Evolutionary conservation across 2,113 vertebrate genomes (phyloP).

Genomic region (Callocephalon fimbriatum): DNA sequence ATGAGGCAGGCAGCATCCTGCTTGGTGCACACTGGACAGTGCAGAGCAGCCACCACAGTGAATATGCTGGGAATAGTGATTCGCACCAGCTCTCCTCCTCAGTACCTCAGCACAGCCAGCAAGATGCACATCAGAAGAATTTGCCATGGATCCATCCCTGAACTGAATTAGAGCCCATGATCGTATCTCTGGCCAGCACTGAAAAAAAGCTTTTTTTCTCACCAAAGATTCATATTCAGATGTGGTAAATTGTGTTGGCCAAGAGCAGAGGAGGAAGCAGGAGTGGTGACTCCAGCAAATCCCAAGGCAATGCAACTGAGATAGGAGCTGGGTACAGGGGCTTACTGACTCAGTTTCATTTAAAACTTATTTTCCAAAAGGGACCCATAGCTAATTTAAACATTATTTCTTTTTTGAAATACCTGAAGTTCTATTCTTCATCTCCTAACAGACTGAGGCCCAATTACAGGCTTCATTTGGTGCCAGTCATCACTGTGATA

Average conservation of each 20-base stretch:
- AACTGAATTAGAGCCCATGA: not conserved
- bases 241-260: not conserved
- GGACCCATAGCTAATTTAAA: not conserved
- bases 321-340: not conserved
- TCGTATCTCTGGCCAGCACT: not conserved
- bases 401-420: not conserved
- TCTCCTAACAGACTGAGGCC: not conserved
- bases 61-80: fast-evolving
- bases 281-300: not conserved
- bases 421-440: not conserved
- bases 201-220: not conserved
- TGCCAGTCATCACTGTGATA: not conserved
- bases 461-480: not conserved
- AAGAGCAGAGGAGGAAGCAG: not conserved
- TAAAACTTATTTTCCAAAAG: not conserved
- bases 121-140: not conserved
- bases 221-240: not conserved
- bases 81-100: not conserved
- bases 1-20: not conserved
- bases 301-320: not conserved
- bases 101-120: not conserved
- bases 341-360: not conserved
- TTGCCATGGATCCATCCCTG: not conserved
- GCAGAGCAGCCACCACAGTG: not conserved
- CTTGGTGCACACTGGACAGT: not conserved